Evolutionary conservation across 2,113 vertebrate species (phyloP), one percentile per base, ranked within the genome.

Genomic region (Hemiprocne comata): DNA sequence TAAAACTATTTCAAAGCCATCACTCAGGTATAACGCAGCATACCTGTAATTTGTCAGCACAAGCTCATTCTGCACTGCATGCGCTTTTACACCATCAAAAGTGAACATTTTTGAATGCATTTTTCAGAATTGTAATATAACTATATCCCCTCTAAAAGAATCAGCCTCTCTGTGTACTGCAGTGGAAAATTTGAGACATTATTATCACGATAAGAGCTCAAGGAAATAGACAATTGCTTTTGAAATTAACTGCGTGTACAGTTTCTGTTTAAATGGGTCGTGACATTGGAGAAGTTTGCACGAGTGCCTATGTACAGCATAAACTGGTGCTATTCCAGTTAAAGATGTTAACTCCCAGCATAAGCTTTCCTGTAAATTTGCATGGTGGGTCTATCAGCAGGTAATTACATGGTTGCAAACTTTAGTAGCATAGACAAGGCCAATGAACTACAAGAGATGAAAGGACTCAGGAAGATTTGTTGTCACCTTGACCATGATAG

Each of bases 401-500:
- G 25, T 24, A 79, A 76, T 91, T 62, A 91, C 11, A 8, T 4
- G 38, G 36, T 5, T 85, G 55, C 78, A 93, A 55, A 83, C 85
- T 67, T 70, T 50, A 13, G 20, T n/a, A 23, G 29, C 31, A 9
- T 17, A 76, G 87, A 51, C 55, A 91, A 74, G 60, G 78, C 81
- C 74, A 64, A 10, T 31, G n/a, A 84, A 81, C 69, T 60, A 19
- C 11, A 60, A 40, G 21, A 89, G 60, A 1, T 79, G 46, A 72
- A 92, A 87, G 46, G 58, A 36, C 17, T 24, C 20, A 46, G 44
- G 17, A 80, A 91, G 62, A 87, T 85, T 85, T 94, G 79, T 62
- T 85, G 50, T 69, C 92, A 87, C 87, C 85, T 94, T 90, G 78
- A 76, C 85, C 64, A 23, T 4, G 34, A 64, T 62, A 88, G 71